A percentile compares a stretch with the other conserved stretches of the same genome.
Conservation (phyloP, 2,797 vertebrate species). For the Pipistrellus pygmaeus region DNA sequence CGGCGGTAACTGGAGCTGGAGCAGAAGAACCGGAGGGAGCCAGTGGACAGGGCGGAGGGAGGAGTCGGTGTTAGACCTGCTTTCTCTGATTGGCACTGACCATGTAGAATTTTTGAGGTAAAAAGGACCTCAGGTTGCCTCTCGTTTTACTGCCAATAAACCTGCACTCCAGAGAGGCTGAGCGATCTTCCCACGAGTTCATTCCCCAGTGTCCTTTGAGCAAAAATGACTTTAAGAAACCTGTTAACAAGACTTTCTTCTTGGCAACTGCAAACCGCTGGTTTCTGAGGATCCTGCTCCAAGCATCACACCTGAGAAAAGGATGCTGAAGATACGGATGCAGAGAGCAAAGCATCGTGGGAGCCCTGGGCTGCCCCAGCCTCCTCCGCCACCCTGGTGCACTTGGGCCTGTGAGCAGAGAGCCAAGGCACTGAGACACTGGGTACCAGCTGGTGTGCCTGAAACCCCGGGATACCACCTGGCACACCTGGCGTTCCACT, state of each 20-base stretch:
- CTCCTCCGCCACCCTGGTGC: rapidly evolving
- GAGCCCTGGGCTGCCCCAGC: background rate
- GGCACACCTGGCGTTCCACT: background rate
- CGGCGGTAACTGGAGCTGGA: background rate
- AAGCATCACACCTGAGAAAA: background rate
- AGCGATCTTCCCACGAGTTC: background rate
- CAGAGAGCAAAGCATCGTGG: background rate
- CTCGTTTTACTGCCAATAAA: background rate
- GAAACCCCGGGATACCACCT: background rate
- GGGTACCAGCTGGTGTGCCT: background rate
- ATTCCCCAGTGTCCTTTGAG: background rate
- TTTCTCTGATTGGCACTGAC: background rate
- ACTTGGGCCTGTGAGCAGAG: background rate
- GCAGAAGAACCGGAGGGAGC: background rate
- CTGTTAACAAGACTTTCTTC: background rate
- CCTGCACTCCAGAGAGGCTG: background rate
- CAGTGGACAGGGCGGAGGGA: background rate
- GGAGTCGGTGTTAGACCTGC: background rate
- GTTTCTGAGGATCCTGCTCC: background rate
- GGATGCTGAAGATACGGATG: background rate
- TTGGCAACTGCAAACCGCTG: background rate
- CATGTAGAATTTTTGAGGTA: background rate
- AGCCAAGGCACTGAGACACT: background rate
- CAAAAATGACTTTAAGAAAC: background rate
- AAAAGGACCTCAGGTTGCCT: background rate